Evolutionary conservation across 2,797 vertebrate species (phyloP), one percentile per base, ranked within the genome.

Genomic region (Selene dorsalis): DNA sequence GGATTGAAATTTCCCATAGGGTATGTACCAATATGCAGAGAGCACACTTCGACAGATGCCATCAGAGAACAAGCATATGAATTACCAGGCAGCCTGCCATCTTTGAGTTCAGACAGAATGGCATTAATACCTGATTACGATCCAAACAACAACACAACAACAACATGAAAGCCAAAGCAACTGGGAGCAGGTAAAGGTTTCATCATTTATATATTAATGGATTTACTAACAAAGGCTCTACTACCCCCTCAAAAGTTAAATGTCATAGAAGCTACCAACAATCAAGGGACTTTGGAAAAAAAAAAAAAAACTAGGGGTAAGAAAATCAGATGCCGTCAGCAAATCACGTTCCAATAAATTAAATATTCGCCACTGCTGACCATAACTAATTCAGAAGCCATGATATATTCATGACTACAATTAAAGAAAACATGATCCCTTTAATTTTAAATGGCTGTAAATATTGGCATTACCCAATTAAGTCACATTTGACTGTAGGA

Each of bases 1-100:
- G 92, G 92, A 93, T 94, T 93, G 92, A 90, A 92, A 94, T 93
- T 93, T 96, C 95, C 95, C 95, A 95, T 93, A 93, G 94, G 95
- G 95, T 93, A 95, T 95, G 94, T 95, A 95, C 93, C 94, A 94
- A 95, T 95, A 95, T 93, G 93, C 94, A 93, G 91, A 90, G 93
- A 96, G 95, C 94, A 93, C 93, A 93, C 94, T 95, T 95, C 93
- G 92, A 95, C 95, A 95, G 95, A 95, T 95, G 94, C 95, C 95
- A 95, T 95, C 95, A 95, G 95, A 96, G 95, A 95, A 95, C 95
- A 95, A 95, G 94, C 95, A 94, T 94, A 95, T 94, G 94, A 95
- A 95, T 95, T 95, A 95, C 92, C 93, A 95, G 95, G 95, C 95
- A 95, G 93, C 81, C 93, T 95, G 95, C 94, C 95, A 96, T 96